phyloP scores from a whole-genome alignment of 1,140 invertebrate species.

The Drosophila pseudoananassae region DNA sequence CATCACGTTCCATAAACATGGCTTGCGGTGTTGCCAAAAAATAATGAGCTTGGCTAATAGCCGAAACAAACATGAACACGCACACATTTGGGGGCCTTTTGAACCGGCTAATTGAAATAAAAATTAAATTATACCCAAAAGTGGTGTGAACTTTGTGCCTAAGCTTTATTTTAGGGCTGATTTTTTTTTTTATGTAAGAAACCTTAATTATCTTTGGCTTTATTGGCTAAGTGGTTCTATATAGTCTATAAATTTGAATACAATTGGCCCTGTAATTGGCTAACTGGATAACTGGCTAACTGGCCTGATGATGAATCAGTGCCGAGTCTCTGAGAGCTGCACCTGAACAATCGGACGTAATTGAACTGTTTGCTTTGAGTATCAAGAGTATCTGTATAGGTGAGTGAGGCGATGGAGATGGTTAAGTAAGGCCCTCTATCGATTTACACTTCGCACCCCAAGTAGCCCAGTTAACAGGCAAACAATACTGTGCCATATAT shows the following conservation, averaged over 20 bases:
- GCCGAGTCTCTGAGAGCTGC: conserved; percentile 1
- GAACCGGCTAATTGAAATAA: conserved; percentile 51
- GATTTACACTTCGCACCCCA: conserved; percentile 23
- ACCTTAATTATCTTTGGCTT: neutral
- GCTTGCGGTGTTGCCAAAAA: conserved; percentile 44
- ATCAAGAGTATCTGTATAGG: neutral
- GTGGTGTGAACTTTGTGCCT: conserved; percentile 29
- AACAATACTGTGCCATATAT: conserved; percentile 7
- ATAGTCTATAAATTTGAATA: conserved; percentile 1
- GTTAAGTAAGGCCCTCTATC: conserved; percentile 44
- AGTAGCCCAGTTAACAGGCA: conserved; percentile 38
- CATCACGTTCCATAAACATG: conserved; percentile 78
- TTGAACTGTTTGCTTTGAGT: conserved; percentile 44
- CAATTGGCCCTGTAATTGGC: conserved; percentile 3
- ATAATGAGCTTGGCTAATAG: conserved; percentile 51
- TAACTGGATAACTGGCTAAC: neutral
- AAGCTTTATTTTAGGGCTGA: neutral
- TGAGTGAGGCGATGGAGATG: conserved; percentile 9
- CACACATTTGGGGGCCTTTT: conserved; percentile 25
- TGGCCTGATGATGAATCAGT: conserved; percentile 14
- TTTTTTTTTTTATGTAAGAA: too few species aligned
- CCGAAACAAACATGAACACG: neutral
- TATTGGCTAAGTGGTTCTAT: neutral
- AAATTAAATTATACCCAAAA: conserved; percentile 34
- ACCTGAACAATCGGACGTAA: conserved; percentile 37